Percentiles rank a stretch among this genome's conserved stretches.
phyloP scores from a whole-genome alignment of 2,888 invertebrate species.

The Pemphredon lugubris region DNA sequence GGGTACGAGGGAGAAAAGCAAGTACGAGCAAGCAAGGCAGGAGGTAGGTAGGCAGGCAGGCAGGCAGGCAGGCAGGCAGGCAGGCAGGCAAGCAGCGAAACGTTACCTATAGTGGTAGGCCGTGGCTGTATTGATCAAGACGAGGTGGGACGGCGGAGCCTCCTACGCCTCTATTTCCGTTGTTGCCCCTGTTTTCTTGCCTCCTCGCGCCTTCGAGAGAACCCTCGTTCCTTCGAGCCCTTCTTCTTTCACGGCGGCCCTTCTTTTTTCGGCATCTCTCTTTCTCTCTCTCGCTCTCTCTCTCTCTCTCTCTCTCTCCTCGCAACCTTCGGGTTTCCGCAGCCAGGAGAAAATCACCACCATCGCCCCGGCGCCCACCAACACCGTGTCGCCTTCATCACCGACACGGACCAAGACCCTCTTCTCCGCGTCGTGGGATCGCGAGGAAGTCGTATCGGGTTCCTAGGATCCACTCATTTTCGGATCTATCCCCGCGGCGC shows the following conservation, averaged over 20 bases:
- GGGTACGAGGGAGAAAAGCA: slow-evolving; percentile 66
- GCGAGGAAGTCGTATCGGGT: slow-evolving; percentile 62
- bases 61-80: slow-evolving; percentile 56
- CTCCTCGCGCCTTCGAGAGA: slow-evolving; percentile 76
- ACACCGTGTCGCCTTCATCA: slow-evolving; percentile 9
- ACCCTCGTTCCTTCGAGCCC: slow-evolving; percentile 55
- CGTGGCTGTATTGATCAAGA: slow-evolving; percentile 81
- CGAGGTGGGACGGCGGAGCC: slow-evolving; percentile 77
- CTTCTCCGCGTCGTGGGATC: slow-evolving; percentile 44
- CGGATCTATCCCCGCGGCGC: slow-evolving; percentile 67
- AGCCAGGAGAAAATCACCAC: slow-evolving; percentile 57
- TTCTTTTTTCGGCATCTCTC: slow-evolving; percentile 50
- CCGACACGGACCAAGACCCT: slow-evolving; percentile 12
- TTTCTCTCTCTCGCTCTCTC: too few species aligned
- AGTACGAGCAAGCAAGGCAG: slow-evolving; percentile 53
- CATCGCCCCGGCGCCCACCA: slow-evolving; percentile 36
- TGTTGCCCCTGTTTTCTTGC: slow-evolving; percentile 78
- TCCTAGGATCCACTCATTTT: slow-evolving; percentile 70
- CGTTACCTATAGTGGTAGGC: slow-evolving; percentile 78
- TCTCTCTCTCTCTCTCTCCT: too few species aligned
- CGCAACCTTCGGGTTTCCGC: slow-evolving; percentile 51
- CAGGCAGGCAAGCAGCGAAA: slow-evolving; percentile 72
- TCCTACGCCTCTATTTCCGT: slow-evolving; percentile 80
- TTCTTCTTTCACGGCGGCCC: slow-evolving; percentile 46
- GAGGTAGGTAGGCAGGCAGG: slow-evolving; percentile 43